Evolutionary conservation across 2,888 invertebrate genomes (phyloP).

Genomic region (Colletes collaris): DNA sequence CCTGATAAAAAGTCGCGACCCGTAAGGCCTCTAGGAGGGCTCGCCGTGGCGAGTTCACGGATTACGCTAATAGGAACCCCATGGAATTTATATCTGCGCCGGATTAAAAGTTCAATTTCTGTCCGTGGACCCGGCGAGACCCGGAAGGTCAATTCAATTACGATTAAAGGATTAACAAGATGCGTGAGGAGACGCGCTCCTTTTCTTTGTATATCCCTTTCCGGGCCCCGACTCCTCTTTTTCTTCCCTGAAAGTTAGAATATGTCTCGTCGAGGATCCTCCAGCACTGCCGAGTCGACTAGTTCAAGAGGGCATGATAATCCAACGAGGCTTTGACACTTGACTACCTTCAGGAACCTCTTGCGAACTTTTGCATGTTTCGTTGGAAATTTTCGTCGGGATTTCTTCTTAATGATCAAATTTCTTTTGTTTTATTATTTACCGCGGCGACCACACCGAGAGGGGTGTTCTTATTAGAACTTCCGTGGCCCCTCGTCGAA

Average conservation of each 20-base stretch:
- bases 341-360: conserved; percentile 18
- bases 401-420: no score
- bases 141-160: conserved; percentile 61
- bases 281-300: conserved; percentile 49
- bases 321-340: conserved; percentile 54
- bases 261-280: conserved; percentile 42
- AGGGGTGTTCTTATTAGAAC: no score
- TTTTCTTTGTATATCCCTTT: background rate
- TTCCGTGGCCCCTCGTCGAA: no score
- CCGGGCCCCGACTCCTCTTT: background rate
- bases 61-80: conserved; percentile 67
- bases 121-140: conserved; percentile 25
- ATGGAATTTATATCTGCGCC: conserved; percentile 51
- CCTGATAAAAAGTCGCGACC: conserved; percentile 64
- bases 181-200: conserved; percentile 1
- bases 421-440: no score
- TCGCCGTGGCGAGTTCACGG: conserved; percentile 52
- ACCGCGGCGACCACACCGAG: no score
- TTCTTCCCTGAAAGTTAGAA: conserved; percentile 18
- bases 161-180: conserved; percentile 57
- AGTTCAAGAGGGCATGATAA: conserved; percentile 53
- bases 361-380: conserved; percentile 1
- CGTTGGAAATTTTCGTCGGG: background rate
- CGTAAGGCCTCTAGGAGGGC: conserved; percentile 12
- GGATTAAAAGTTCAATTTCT: conserved; percentile 66